Base-by-base conservation (phyloP, 2,888 invertebrate genomes). In the Drosophila setosimentum region DNA sequence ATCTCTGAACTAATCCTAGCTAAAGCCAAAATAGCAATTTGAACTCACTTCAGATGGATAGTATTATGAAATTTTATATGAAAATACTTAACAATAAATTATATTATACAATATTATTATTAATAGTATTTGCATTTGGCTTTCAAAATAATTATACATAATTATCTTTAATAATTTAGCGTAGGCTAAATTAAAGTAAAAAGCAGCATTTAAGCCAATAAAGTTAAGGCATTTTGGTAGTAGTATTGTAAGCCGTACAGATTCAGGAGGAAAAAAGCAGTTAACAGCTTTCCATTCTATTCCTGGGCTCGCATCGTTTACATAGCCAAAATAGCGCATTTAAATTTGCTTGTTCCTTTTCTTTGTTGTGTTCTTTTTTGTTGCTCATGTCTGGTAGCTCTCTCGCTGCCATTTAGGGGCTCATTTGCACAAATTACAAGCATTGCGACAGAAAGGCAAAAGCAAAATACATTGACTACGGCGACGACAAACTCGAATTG, bases 391-490 rank as follows among this genome's bases (percentile, higher is more conserved):
- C 78, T 72, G 11, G 40, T 11, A 66, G 57, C 58, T 79, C 76
- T 68, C 68, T 64, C 62, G 79, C 67, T 60, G 89, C 89, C 79
- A 79, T 89, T 85, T 81, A 76, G 84, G 88, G 91, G 88, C 91
- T 91, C 91, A 91, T 91, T 91, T 91, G 91, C 88, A 91, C 87
- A 91, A 90, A 90, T 89, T 91, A 91, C 91, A 82, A 77, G 72
- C 87, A 91, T 81, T 80, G 86, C 78, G 82, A 74, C 84, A 81
- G 75, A 51, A 76, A 2, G 21, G 45, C 45, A 45, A 4, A 21
- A 45, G 63, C 81, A 65, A 69, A 63, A 72, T 64, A 64, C 79
- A 65, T 45, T 53, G 68, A 53, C 65, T 27, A 50, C 61, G n/a
- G 64, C 54, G 48, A 40, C 72, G 65, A 77, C 62, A 62, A 79